Conservation (phyloP, 2,797 vertebrate genomes). For the Podarcis lilfordi region DNA sequence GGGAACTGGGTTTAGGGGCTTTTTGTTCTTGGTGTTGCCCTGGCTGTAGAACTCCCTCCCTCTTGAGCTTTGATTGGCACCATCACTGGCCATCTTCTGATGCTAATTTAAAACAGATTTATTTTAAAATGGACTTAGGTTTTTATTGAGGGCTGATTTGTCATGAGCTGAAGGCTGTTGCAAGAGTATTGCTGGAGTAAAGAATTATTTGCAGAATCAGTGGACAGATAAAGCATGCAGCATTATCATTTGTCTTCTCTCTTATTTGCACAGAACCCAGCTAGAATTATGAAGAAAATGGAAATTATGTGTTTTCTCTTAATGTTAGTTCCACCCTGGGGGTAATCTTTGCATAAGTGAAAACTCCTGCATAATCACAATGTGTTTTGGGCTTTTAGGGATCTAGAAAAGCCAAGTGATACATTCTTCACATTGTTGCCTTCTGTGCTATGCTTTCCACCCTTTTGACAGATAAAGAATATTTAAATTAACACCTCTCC, state of each 20-base stretch:
- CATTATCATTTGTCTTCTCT: background rate
- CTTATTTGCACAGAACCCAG: background rate
- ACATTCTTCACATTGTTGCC: conserved; percentile 13
- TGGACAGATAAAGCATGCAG: background rate
- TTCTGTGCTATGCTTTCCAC: background rate
- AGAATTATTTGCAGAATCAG: background rate
- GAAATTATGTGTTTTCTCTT: background rate
- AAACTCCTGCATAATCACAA: background rate
- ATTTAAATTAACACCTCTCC: conserved; percentile 36
- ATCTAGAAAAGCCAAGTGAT: conserved; percentile 18
- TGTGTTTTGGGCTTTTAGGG: background rate
- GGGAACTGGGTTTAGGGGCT: no score
- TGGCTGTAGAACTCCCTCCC: no score
- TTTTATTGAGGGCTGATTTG: no score
- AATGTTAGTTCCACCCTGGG: background rate
- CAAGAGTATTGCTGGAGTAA: no score
- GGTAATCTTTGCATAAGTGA: background rate
- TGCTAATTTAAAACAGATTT: no score
- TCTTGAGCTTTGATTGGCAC: no score
- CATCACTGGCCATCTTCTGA: no score
- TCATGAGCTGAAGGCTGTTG: no score
- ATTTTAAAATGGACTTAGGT: no score
- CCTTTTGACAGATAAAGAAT: conserved; percentile 9
- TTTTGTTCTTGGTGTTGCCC: no score
- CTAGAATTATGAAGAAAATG: background rate